These are phyloP conservation scores for Malurus leucopterus DNA, from an alignment of 2,797 vertebrate species.

Conservation along the genomic window DNA sequence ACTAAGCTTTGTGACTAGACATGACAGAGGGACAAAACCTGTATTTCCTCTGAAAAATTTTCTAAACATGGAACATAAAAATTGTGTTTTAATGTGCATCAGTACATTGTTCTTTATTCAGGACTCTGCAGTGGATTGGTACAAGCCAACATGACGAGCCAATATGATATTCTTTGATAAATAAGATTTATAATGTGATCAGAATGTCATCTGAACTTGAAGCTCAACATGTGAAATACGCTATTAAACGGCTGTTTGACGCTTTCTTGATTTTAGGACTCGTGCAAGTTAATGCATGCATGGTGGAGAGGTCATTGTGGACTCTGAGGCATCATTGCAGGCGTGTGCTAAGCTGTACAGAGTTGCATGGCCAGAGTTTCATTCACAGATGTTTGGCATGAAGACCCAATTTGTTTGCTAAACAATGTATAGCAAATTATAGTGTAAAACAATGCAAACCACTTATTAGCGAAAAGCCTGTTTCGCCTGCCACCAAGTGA, in stretches of 20 bases:
- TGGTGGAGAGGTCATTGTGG: conserved; percentile 38
- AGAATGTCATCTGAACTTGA: neutral
- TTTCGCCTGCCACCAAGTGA: conserved; percentile 37
- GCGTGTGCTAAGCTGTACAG: conserved; percentile 3
- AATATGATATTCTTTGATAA: neutral
- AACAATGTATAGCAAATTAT: conserved; percentile 5
- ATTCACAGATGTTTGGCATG: conserved; percentile 24
- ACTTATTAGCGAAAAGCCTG: neutral
- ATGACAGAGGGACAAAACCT: neutral
- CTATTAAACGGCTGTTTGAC: conserved; percentile 31
- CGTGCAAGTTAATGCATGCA: conserved; percentile 18
- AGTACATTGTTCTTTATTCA: neutral
- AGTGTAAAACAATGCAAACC: conserved; percentile 27
- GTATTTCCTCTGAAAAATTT: neutral
- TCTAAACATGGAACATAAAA: neutral
- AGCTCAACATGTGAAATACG: neutral
- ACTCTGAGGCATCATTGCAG: conserved; percentile 28
- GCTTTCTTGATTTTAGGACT: conserved; percentile 60
- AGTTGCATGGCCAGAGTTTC: conserved; percentile 18
- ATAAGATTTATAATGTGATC: neutral
- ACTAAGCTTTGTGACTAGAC: neutral
- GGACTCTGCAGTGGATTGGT: neutral
- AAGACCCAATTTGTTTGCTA: conserved; percentile 33
- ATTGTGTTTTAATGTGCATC: neutral
- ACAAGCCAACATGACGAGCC: neutral